A percentile compares a stretch with the other conserved stretches of the same genome.
Conservation (phyloP, 2,888 invertebrate genomes). For the Macrosoma leucophasiata region DNA sequence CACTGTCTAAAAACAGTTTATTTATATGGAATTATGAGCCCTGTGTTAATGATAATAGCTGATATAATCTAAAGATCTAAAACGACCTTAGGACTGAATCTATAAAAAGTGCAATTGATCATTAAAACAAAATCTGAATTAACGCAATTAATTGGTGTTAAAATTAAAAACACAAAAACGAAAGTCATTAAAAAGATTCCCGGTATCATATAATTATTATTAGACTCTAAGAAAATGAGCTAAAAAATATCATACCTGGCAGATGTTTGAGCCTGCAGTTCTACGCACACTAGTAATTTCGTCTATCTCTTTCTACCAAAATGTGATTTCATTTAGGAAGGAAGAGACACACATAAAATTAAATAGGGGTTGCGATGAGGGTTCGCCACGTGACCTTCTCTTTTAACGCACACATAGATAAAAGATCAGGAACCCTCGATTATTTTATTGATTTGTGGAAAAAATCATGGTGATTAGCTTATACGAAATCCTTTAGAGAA, state of each 20-base stretch:
- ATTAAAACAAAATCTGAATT: no score
- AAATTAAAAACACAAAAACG: no score
- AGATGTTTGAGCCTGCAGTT: constrained; percentile 63
- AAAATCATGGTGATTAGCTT: constrained; percentile 51
- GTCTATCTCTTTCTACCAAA: constrained; percentile 29
- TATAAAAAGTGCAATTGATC: no score
- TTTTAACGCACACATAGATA: constrained; percentile 44
- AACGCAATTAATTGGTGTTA: no score
- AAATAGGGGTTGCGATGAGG: constrained; percentile 62
- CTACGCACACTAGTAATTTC: constrained; percentile 36
- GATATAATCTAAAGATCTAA: no score
- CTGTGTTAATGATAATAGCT: no score
- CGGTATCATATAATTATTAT: no score
- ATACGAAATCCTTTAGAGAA: no score
- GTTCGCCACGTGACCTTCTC: constrained; percentile 59
- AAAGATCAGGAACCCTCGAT: constrained; percentile 45
- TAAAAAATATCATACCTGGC: constrained; percentile 61
- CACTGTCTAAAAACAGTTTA: no score
- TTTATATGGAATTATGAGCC: no score
- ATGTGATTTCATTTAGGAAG: background rate
- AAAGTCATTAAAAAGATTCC: no score
- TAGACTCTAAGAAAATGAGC: constrained; percentile 42
- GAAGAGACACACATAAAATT: constrained; percentile 38
- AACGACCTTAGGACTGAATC: no score
- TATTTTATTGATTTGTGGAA: constrained; percentile 56